Evolutionary conservation across 2,797 vertebrate species (phyloP).

Genomic region (Esox masquinongy): DNA sequence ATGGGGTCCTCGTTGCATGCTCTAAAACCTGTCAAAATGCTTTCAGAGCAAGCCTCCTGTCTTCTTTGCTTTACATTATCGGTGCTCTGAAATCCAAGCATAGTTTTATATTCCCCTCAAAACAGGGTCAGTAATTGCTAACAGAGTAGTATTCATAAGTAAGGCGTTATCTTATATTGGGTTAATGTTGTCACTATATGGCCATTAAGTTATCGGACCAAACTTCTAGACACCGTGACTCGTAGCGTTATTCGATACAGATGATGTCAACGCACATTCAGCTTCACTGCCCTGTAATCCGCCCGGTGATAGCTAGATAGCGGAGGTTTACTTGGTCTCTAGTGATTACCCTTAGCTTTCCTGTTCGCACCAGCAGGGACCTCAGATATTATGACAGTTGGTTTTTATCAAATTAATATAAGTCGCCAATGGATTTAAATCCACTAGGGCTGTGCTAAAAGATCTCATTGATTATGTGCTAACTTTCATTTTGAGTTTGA

Average conservation of each 20-base stretch:
- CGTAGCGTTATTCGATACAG: conserved; percentile 55
- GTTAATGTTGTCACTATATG: conserved; percentile 57
- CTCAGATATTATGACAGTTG: conserved; percentile 72
- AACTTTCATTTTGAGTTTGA: conserved; percentile 22
- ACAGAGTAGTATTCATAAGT: conserved; percentile 39
- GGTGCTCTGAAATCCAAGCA: conserved; percentile 24
- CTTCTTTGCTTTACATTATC: conserved; percentile 35
- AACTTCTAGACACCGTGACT: conserved; percentile 30
- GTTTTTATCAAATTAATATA: conserved; percentile 47
- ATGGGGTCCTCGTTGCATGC: not conserved
- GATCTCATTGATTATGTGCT: conserved; percentile 10
- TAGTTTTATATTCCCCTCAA: conserved; percentile 51
- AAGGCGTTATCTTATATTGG: conserved; percentile 46
- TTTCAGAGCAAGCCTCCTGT: conserved; percentile 4
- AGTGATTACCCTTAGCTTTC: conserved; percentile 39
- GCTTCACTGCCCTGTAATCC: conserved; percentile 14
- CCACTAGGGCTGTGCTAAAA: conserved; percentile 4
- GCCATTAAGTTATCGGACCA: conserved; percentile 58
- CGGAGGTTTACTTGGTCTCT: conserved; percentile 54
- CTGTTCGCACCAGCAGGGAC: conserved; percentile 53
- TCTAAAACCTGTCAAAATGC: not conserved
- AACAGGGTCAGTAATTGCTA: conserved; percentile 51
- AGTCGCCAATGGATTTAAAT: too few relatives aligned
- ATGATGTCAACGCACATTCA: conserved; percentile 57
- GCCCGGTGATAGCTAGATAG: conserved; percentile 49